Conservation (phyloP, 2,797 vertebrate species). For the Lophius americanus region DNA sequence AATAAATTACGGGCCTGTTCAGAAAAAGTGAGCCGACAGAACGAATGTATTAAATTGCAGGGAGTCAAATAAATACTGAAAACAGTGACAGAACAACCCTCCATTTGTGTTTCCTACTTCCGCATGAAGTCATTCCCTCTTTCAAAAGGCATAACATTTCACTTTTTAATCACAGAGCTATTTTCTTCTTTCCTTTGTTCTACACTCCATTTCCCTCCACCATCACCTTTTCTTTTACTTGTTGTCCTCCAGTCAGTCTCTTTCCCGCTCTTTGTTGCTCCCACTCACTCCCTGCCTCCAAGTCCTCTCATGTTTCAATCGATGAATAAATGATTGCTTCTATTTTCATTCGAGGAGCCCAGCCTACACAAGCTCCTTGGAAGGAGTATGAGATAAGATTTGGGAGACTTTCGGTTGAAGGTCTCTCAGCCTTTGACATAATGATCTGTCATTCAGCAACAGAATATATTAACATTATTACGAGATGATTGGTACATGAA, state of each 20-base stretch:
- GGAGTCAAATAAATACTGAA: too few species aligned
- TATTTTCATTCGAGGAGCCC: constrained; percentile 75
- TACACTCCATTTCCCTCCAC: constrained; percentile 25
- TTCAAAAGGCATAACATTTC: constrained; percentile 26
- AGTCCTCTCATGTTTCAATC: constrained; percentile 82
- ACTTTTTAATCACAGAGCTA: constrained; percentile 42
- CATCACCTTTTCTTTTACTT: constrained; percentile 12
- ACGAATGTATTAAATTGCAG: too few species aligned
- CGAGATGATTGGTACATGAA: constrained; percentile 44
- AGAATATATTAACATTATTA: constrained; percentile 70
- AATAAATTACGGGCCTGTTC: too few species aligned
- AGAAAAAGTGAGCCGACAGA: too few species aligned
- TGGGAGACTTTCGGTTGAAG: constrained; percentile 43
- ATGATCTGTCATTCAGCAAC: constrained; percentile 66
- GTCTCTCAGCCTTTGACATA: constrained; percentile 47
- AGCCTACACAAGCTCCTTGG: constrained; percentile 64
- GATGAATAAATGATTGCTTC: constrained; percentile 86
- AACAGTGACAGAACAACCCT: too few species aligned
- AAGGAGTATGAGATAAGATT: constrained; percentile 52
- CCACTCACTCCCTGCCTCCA: constrained; percentile 57
- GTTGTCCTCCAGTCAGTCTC: constrained; percentile 49
- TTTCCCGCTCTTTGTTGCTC: constrained; percentile 60
- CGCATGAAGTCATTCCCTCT: constrained; percentile 1
- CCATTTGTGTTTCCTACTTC: background rate
- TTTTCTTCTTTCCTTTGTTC: constrained; percentile 48